These are phyloP conservation scores for Crocidura indochinensis DNA, from an alignment of 2,797 vertebrate genomes.

Conservation along the genomic window DNA sequence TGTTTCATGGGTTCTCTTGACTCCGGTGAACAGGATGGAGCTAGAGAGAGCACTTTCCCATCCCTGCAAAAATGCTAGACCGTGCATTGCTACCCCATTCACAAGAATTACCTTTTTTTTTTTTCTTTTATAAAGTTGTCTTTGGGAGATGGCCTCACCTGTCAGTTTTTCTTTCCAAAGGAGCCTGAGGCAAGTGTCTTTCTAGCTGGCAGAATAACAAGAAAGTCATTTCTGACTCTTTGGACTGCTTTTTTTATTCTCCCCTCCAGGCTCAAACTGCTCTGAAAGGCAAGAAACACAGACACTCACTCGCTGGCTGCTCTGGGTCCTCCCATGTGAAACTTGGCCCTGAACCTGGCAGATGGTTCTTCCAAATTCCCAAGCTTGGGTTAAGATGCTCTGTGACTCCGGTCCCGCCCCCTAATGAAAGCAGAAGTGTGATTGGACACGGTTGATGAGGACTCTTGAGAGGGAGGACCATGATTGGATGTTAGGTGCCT, in stretches of 20 bases:
- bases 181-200: conserved; percentile 56
- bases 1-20: background rate
- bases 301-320: background rate
- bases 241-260: conserved; percentile 48
- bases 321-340: background rate
- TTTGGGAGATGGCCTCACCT: conserved; percentile 57
- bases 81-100: background rate
- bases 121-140: background rate
- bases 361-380: background rate
- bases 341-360: too few species aligned
- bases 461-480: background rate
- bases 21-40: background rate
- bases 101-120: background rate
- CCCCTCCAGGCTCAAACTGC: conserved; percentile 16
- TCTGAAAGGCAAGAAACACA: conserved; percentile 24
- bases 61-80: background rate
- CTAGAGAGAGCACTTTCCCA: accelerated
- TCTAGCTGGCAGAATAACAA: conserved; percentile 40
- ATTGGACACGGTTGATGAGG: background rate
- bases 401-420: too few species aligned
- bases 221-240: conserved; percentile 57
- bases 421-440: background rate
- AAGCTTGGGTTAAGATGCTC: background rate
- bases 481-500: background rate
- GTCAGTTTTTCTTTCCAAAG: conserved; percentile 53